phyloP scores from a whole-genome alignment of 2,113 vertebrate genomes.

The Pardalotus punctatus region DNA sequence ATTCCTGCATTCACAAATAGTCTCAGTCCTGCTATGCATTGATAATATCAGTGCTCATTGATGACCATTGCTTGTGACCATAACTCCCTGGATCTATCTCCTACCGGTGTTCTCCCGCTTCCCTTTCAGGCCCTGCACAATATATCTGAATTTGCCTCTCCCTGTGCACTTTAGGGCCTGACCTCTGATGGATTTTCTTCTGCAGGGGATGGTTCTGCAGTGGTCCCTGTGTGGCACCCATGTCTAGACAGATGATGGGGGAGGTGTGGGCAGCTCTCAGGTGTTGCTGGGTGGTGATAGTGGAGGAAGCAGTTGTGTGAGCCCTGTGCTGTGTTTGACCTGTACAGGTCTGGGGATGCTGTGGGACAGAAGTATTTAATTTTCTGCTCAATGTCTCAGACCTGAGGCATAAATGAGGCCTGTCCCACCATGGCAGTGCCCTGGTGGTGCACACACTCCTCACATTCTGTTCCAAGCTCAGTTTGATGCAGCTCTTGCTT shows the following conservation, averaged over 20 bases:
- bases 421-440: background rate
- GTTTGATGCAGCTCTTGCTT: background rate
- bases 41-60: background rate
- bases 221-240: background rate
- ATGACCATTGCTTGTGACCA: background rate
- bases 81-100: background rate
- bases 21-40: background rate
- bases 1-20: background rate
- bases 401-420: background rate
- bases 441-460: background rate
- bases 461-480: background rate
- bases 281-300: background rate
- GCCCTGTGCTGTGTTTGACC: background rate
- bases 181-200: background rate
- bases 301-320: background rate
- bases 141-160: background rate
- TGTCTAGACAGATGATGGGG: background rate
- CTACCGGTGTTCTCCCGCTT: background rate
- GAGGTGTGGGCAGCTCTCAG: accelerated
- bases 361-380: background rate
- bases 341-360: background rate
- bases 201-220: background rate
- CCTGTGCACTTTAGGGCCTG: background rate
- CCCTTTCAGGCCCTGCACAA: background rate
- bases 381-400: background rate